These are phyloP conservation scores for Addax nasomaculatus DNA, from an alignment of 2,113 vertebrate genomes.

Conservation along the genomic window DNA sequence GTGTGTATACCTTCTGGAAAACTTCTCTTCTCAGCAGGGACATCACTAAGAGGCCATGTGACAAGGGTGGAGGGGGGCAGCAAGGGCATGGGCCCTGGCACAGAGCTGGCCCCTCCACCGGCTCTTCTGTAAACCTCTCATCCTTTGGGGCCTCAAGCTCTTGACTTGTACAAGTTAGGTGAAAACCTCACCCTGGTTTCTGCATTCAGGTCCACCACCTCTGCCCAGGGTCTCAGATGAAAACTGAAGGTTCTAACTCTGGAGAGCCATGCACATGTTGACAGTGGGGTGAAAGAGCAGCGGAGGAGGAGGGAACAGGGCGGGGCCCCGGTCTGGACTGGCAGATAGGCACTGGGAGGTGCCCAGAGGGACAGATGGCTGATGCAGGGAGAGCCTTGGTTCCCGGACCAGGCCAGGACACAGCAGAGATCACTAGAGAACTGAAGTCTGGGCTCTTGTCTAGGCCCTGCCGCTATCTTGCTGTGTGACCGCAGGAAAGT, in stretches of 20 bases:
- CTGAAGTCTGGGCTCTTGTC: neutral
- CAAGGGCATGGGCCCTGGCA: neutral
- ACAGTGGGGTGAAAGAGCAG: neutral
- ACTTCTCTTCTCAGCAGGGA: neutral
- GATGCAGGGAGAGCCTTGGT: neutral
- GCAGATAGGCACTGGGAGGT: conserved; percentile 59
- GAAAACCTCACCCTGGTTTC: neutral
- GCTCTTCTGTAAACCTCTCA: neutral
- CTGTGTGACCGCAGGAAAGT: neutral
- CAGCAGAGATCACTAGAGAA: neutral
- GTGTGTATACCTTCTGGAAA: neutral
- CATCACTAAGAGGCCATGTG: neutral
- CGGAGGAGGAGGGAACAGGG: neutral
- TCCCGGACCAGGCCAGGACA: neutral
- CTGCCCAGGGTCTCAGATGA: neutral
- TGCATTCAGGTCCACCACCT: neutral
- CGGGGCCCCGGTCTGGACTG: conserved; percentile 42
- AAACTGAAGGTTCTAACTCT: neutral
- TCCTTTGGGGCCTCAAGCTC: neutral
- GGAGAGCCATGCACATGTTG: neutral
- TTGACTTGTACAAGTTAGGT: neutral
- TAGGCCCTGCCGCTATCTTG: neutral
- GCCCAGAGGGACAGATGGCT: conserved; percentile 38
- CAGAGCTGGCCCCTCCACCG: neutral
- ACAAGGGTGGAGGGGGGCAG: neutral